Percentiles rank a stretch among this genome's conserved stretches.
These are phyloP conservation scores for Ramphastos sulfuratus DNA, from an alignment of 2,113 vertebrate genomes.

Conservation along the genomic window DNA sequence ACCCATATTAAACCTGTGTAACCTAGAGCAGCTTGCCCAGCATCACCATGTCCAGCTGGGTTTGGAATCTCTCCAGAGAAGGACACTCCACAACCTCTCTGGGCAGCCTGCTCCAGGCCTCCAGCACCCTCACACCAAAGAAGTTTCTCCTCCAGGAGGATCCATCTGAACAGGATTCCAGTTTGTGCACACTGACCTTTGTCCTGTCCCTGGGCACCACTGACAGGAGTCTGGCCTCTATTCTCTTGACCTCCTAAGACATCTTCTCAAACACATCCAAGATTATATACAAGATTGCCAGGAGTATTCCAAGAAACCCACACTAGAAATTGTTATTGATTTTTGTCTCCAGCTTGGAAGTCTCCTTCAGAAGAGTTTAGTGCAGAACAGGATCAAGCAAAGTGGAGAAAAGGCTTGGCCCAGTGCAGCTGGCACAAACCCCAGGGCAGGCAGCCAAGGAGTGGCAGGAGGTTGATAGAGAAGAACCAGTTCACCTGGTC, in stretches of 20 bases:
- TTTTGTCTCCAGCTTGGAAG: not conserved
- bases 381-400: fast-evolving
- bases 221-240: too few relatives aligned
- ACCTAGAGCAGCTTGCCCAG: not conserved
- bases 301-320: not conserved
- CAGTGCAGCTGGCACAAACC: not conserved
- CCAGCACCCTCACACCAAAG: too few relatives aligned
- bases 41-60: not conserved
- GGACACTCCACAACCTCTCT: not conserved
- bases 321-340: not conserved
- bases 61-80: not conserved
- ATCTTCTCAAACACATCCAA: not conserved
- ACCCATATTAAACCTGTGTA: not conserved
- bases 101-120: too few relatives aligned
- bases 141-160: too few relatives aligned
- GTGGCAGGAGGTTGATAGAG: fast-evolving
- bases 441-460: not conserved
- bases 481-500: not conserved
- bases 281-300: fast-evolving
- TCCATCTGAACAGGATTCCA: too few relatives aligned
- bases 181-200: too few relatives aligned
- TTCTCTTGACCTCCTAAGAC: too few relatives aligned
- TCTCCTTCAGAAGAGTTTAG: too few relatives aligned
- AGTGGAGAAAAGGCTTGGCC: fast-evolving
- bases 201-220: too few relatives aligned